Base-by-base conservation (phyloP, 2,888 invertebrate species). In the Cataglyphis albicans region DNA sequence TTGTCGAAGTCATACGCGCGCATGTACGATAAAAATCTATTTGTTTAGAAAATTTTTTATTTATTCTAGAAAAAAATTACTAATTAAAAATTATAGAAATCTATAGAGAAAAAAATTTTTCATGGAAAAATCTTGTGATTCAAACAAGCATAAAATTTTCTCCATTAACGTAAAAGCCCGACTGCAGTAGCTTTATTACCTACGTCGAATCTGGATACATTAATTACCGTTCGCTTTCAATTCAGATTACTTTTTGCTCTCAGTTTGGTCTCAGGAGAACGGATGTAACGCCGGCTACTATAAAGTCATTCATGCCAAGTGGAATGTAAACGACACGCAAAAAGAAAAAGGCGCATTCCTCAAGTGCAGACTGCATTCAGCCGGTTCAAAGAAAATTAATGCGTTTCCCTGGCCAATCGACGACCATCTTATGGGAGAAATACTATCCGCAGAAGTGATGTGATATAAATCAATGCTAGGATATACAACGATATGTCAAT, bases 361-460 rank as follows among this genome's bases (percentile, higher is more conserved):
- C 85, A 85, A 84, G 86, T 78, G 74, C 70, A 64, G 81, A 52
- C 32, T 38, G 75, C 78, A 84, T 86, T 87, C 82, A 86, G 38
- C 59, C 44, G 82, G 48, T 78, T 83, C 82, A 84, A 83, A 72
- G 78, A 84, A 84, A 90, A 90, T 90, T 87, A 90, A 89, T 88
- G 83, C 84, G 75, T 82, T 61, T 75, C 61, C 64, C 63, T 59
- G 55, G 38, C 67, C 55, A 52, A 35, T 57, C 61, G n/a, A 59
- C 70, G 44, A 68, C 41, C 73, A 64, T 63, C 57, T 65, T 81
- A 64, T 18, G 12, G 25, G 29, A 64, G 61, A 64, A 83, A 41
- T 72, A 72, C 21, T 18, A 21, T 68, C 18, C 21, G 59, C 35
- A 48, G 4, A 48, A 72, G 44, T 59, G n/a, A 70, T 59, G 38